Percentiles rank a stretch among this genome's conserved stretches.
Conservation (phyloP, 2,888 invertebrate genomes). For the Platycheirus rosarum region DNA sequence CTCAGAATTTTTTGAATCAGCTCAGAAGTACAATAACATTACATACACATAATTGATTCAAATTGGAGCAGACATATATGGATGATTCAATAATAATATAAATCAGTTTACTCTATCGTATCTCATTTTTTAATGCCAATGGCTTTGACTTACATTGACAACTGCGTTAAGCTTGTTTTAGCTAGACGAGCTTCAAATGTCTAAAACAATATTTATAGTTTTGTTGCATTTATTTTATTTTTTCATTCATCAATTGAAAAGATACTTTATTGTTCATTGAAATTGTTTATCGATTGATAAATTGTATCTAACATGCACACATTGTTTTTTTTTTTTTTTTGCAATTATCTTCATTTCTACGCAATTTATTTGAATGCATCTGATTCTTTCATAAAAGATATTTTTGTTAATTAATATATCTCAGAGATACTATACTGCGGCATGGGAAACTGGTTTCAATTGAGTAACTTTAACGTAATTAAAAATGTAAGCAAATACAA, state of each 20-base stretch:
- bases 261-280: neutral
- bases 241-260: neutral
- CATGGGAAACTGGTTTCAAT: slow-evolving; percentile 5
- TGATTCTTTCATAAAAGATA: slow-evolving; percentile 23
- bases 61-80: too few relatives aligned
- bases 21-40: too few relatives aligned
- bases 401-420: slow-evolving; percentile 5
- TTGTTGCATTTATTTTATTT: neutral
- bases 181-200: too few relatives aligned
- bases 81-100: too few relatives aligned
- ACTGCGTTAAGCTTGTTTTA: slow-evolving; percentile 6
- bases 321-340: neutral
- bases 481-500: neutral
- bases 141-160: neutral
- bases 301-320: neutral
- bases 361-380: slow-evolving; percentile 2
- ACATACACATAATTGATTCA: too few relatives aligned
- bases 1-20: too few relatives aligned
- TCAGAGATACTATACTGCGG: slow-evolving; percentile 6
- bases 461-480: slow-evolving; percentile 20
- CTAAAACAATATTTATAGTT: neutral
- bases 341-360: neutral
- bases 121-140: neutral
- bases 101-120: too few relatives aligned
- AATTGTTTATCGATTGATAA: neutral